Evolutionary conservation across 1,140 invertebrate species (phyloP).

Genomic region (Metaphire vulgaris): DNA sequence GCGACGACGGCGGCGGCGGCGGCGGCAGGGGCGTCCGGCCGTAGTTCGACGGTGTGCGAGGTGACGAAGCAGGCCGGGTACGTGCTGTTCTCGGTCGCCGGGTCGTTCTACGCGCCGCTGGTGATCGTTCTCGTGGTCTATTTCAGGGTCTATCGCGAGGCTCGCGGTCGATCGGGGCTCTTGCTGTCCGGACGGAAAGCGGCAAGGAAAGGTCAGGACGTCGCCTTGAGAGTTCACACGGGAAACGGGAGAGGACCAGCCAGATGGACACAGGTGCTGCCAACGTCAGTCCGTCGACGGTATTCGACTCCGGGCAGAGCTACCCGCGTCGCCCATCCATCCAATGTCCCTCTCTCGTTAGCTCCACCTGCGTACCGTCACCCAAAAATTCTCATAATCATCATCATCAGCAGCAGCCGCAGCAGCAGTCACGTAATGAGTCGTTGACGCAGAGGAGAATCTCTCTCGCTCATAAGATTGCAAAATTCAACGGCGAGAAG

Average conservation of each 20-base stretch:
- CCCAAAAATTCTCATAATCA: too few species aligned
- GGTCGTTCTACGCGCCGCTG: conserved; percentile 55
- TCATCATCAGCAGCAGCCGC: too few species aligned
- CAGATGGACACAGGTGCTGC: neutral
- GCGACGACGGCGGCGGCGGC: too few species aligned
- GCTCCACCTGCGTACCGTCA: neutral
- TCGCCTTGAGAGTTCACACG: conserved; percentile 60
- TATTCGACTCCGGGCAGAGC: neutral
- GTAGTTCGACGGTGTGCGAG: conserved; percentile 44
- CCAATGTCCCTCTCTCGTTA: neutral
- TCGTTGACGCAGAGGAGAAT: conserved; percentile 31
- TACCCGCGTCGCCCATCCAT: too few species aligned
- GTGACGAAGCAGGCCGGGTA: conserved; percentile 54
- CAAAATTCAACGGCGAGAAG: conserved; percentile 52
- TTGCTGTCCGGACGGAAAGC: conserved; percentile 38
- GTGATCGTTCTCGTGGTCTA: conserved; percentile 54
- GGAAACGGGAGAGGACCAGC: conserved; percentile 40
- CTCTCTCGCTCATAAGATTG: conserved; percentile 42
- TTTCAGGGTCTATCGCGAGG: conserved; percentile 51
- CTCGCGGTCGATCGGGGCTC: conserved; percentile 39
- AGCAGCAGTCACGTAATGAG: neutral
- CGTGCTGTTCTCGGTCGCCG: conserved; percentile 53
- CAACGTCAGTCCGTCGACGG: neutral
- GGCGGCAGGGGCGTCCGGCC: too few species aligned
- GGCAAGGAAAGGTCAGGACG: neutral